Conservation (phyloP, 2,888 invertebrate species). For the Drosophila borealis region DNA sequence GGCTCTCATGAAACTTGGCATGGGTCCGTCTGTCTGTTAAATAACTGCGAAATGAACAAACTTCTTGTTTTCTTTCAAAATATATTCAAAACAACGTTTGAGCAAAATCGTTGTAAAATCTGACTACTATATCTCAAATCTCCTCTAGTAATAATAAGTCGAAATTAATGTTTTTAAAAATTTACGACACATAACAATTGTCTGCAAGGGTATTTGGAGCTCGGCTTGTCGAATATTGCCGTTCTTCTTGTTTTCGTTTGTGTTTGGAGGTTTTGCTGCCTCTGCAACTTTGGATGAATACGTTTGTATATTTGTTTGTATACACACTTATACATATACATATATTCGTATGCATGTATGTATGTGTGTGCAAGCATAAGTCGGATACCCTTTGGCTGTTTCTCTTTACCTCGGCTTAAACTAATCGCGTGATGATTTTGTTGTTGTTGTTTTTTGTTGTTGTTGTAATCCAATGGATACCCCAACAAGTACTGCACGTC, state of each 20-base stretch:
- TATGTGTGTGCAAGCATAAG: slow-evolving; percentile 20
- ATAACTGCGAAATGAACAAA: too few relatives aligned
- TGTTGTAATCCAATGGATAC: slow-evolving; percentile 29
- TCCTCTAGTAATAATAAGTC: too few relatives aligned
- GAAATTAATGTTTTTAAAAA: too few relatives aligned
- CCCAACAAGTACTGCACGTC: slow-evolving; percentile 55
- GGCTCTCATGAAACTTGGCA: too few relatives aligned
- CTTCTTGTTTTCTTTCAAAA: too few relatives aligned
- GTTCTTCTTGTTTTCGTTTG: slow-evolving; percentile 57
- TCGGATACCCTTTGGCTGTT: slow-evolving; percentile 53
- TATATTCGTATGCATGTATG: slow-evolving; percentile 23
- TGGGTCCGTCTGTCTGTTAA: too few relatives aligned
- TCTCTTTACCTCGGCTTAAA: slow-evolving; percentile 39
- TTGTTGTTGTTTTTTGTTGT: slow-evolving; percentile 24
- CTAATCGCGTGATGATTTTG: slow-evolving; percentile 56
- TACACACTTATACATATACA: slow-evolving; percentile 17
- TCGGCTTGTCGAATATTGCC: background rate
- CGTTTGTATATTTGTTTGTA: slow-evolving; percentile 22
- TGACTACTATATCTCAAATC: too few relatives aligned
- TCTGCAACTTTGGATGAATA: slow-evolving; percentile 50
- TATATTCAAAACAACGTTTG: too few relatives aligned
- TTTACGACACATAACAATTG: background rate
- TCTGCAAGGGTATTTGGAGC: background rate
- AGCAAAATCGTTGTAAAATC: too few relatives aligned
- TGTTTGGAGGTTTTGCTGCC: slow-evolving; percentile 63